phyloP scores from a whole-genome alignment of 2,113 vertebrate species.

The Laticauda colubrina region DNA sequence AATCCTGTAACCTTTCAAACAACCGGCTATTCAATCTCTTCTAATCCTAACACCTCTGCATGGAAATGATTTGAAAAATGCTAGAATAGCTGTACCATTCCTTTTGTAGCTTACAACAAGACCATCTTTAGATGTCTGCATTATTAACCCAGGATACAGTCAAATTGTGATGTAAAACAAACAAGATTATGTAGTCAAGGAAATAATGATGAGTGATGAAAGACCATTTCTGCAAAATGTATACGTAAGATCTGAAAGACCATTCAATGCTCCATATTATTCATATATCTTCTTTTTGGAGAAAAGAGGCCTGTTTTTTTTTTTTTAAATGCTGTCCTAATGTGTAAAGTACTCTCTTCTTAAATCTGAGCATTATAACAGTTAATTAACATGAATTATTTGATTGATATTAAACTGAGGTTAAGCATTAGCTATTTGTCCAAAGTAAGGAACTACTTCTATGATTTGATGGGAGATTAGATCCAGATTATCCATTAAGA shows the following conservation, averaged over 20 bases:
- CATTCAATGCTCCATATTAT: rapidly evolving
- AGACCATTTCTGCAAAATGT: not conserved
- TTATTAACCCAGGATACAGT: not conserved
- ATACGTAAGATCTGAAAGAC: not conserved
- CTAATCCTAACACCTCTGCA: not conserved
- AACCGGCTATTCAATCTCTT: not conserved
- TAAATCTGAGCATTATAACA: not conserved
- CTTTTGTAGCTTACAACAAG: not conserved
- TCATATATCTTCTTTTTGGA: not conserved
- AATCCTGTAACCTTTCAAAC: not conserved
- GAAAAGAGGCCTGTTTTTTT: not conserved
- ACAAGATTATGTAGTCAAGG: not conserved
- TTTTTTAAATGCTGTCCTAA: too few relatives aligned
- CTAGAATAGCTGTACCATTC: not conserved
- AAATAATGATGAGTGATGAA: not conserved
- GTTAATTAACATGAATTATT: not conserved
- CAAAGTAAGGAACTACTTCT: not conserved
- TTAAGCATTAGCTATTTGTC: not conserved
- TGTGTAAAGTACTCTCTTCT: too few relatives aligned
- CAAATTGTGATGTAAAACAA: not conserved
- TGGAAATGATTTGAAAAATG: not conserved
- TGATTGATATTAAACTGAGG: not conserved
- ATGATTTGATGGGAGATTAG: not conserved
- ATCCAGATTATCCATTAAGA: not conserved
- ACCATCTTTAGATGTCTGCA: not conserved